Evolutionary conservation across 2,113 vertebrate genomes (phyloP), one percentile per base, ranked within the genome.

Genomic region (Plecotus auritus): DNA sequence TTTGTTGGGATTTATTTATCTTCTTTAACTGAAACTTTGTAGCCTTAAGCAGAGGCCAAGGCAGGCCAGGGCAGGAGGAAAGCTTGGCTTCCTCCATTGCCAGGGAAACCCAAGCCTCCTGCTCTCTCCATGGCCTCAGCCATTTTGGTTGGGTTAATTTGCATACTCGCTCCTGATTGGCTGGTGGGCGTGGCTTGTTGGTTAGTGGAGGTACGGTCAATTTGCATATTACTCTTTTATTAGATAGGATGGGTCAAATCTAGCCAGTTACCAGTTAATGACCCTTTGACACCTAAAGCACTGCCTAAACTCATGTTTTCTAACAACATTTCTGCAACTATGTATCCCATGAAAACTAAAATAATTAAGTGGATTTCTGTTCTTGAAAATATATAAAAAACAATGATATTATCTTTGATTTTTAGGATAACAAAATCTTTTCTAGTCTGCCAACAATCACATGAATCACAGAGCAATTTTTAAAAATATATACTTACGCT

Each of bases 401-500:
- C 28, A 88, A 22, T 23, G 47, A 23, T 30, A 45, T 89, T 85
- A 59, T 81, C 26, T 94, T 85, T 94, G 66, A 69, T 45, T 82
- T 89, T 93, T 40, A 61, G 47, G 35, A 26, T 54, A 66, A 64
- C 26, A 93, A 40, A 9, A 14, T 76, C 20, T 18, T 82, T 93
- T 93, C 76, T 40, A 14, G 8, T 77, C 14, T 73, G 6, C 7
- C 42, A 91, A 93, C 32, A 96, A 90, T 22, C 32, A 91, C 18
- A 72, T 0, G 6, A 77, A 13, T 87, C 54, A 45, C 20, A 89
- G 28, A 73, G 4, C 10, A 67, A 72, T 35, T 78, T 20, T 72
- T 56, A 30, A 93, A 87, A 94, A 85, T 0, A 3, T 61, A 96
- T 95, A 99, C 99, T 99, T 97, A 99, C 99, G 98, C 99, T 87